Conservation (phyloP, 1,140 invertebrate genomes). For the Ectropis grisescens region DNA sequence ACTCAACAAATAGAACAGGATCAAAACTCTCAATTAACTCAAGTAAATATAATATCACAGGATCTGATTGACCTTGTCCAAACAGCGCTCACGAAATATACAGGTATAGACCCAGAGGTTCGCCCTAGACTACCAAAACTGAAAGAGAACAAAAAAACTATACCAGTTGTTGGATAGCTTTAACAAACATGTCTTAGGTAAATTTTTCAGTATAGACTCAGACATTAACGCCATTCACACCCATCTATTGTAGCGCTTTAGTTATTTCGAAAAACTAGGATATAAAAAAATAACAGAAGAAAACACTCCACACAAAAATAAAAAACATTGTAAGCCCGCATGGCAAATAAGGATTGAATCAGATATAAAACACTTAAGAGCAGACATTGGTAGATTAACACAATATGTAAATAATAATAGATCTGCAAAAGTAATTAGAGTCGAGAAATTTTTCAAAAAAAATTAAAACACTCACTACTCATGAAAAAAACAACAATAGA, state of each 20-base stretch:
- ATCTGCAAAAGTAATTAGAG: conserved; percentile 5
- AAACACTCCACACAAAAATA: neutral
- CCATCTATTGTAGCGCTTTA: conserved; percentile 7
- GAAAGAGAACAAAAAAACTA: conserved; percentile 1
- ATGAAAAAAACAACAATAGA: conserved; percentile 8
- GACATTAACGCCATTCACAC: conserved; percentile 5
- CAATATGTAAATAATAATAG: conserved; percentile 4
- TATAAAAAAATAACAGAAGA: neutral
- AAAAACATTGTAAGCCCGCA: conserved; percentile 4
- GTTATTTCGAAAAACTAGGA: conserved; percentile 2
- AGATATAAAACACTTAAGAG: conserved; percentile 1
- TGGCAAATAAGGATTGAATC: conserved; percentile 13
- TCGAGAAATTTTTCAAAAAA: conserved; percentile 1
- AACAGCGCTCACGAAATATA: conserved; percentile 1
- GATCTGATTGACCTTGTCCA: neutral
- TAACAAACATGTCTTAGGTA: conserved; percentile 1
- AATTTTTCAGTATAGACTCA: neutral
- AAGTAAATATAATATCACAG: no score
- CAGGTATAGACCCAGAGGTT: neutral
- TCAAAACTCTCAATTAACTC: no score
- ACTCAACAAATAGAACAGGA: no score
- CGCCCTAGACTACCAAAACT: conserved; percentile 6
- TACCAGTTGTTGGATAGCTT: conserved; percentile 1
- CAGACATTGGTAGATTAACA: conserved; percentile 1
- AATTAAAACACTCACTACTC: neutral